These are phyloP conservation scores for Penaeus vannamei DNA, from an alignment of 1,140 invertebrate species.

Conservation along the genomic window DNA sequence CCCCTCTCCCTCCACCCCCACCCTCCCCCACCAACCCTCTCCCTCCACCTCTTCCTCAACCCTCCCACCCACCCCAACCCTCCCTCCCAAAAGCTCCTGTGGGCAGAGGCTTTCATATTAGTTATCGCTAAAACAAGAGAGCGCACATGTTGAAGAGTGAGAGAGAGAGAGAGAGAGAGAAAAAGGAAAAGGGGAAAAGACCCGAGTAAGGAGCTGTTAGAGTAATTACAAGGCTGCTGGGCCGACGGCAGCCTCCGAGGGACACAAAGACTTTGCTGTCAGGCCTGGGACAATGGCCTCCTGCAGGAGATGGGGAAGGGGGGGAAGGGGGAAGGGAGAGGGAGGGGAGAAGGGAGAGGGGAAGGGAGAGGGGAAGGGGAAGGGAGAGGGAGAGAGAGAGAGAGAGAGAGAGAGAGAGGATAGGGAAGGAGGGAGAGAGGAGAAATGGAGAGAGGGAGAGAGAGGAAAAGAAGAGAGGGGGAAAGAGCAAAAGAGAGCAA, in stretches of 20 bases:
- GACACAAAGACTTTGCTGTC: conserved; percentile 54
- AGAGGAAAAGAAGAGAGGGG: no score
- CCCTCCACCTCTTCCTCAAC: background rate
- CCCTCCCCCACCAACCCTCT: no score
- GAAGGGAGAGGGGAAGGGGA: no score
- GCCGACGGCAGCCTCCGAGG: conserved; percentile 4
- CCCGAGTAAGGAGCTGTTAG: conserved; percentile 59
- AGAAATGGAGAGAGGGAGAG: no score
- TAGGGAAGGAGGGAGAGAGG: no score
- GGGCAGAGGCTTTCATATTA: conserved; percentile 36
- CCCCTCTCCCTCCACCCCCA: no score
- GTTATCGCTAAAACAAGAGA: conserved; percentile 50
- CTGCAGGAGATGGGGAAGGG: no score
- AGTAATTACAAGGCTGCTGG: conserved; percentile 54
- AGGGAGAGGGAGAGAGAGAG: no score
- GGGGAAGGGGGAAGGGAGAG: no score
- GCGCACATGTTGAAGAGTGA: conserved; percentile 8
- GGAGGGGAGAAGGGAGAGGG: no score
- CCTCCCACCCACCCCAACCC: background rate
- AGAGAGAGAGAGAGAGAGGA: no score
- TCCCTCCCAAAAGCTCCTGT: background rate
- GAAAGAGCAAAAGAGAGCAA: no score
- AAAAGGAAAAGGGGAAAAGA: background rate
- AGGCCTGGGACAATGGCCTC: conserved; percentile 36
- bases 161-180: background rate